Conservation (phyloP, 2,113 vertebrate species). For the Labeo catla region DNA sequence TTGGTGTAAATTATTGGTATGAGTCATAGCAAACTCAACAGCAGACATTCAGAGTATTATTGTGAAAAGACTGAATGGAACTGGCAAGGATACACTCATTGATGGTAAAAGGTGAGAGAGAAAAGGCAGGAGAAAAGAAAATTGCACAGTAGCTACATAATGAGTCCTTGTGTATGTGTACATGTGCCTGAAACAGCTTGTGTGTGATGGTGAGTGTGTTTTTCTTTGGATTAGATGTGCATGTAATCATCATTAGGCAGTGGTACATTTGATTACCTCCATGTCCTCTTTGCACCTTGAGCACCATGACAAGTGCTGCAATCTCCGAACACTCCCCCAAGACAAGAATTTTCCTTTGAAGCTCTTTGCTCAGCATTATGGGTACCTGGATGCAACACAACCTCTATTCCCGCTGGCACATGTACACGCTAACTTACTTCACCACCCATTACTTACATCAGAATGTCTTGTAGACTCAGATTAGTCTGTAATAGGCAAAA, state of each 20-base stretch:
- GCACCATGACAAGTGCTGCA: background rate
- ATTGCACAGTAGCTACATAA: constrained; percentile 7
- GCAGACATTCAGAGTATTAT: constrained; percentile 30
- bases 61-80: constrained; percentile 32
- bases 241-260: background rate
- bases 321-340: background rate
- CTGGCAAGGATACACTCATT: constrained; percentile 13
- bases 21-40: constrained; percentile 62
- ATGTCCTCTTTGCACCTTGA: background rate
- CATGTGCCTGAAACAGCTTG: background rate
- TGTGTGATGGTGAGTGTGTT: background rate
- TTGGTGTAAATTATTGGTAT: constrained; percentile 30
- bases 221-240: background rate
- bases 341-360: background rate
- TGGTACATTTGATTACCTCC: background rate
- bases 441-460: background rate
- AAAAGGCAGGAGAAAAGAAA: background rate
- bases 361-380: background rate
- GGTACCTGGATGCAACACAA: background rate
- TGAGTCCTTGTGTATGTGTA: background rate
- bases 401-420: constrained; percentile 5
- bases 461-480: background rate
- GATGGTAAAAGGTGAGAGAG: constrained; percentile 11
- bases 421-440: background rate
- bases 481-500: constrained; percentile 23